A percentile compares a stretch with the other conserved stretches of the same genome.
Conservation (phyloP, 1,140 invertebrate species). For the Prorops nasuta region DNA sequence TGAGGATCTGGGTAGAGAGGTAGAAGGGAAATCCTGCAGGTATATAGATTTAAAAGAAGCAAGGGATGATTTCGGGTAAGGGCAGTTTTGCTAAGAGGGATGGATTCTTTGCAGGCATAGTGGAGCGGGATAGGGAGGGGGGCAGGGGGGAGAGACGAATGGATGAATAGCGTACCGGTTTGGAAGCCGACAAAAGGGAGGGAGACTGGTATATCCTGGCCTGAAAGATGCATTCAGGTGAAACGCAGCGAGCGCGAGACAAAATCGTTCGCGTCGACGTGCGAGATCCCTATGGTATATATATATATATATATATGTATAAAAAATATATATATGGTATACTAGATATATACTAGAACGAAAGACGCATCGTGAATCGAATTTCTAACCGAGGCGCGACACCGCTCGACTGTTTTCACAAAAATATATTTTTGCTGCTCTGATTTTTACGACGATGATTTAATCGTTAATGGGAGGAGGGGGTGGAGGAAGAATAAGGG, state of each 20-base stretch:
- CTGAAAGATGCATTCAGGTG: slow-evolving; percentile 55
- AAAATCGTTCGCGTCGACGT: slow-evolving; percentile 38
- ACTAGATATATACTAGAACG: not conserved
- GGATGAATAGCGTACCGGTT: slow-evolving; percentile 49
- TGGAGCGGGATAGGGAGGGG: slow-evolving; percentile 9
- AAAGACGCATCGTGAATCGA: no score
- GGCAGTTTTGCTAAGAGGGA: slow-evolving; percentile 26
- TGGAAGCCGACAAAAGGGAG: slow-evolving; percentile 49
- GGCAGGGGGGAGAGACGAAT: slow-evolving; percentile 11
- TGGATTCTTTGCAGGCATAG: slow-evolving; percentile 6
- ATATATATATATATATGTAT: no score
- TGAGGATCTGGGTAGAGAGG: no score
- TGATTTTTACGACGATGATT: no score
- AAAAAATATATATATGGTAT: slow-evolving; percentile 2
- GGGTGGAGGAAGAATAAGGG: slow-evolving; percentile 7
- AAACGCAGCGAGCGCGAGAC: slow-evolving; percentile 48
- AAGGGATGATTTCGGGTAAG: slow-evolving; percentile 45
- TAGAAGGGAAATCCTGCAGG: slow-evolving; percentile 14
- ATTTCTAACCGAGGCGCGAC: no score
- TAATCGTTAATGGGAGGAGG: no score
- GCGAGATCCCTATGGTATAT: slow-evolving; percentile 13
- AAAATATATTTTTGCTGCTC: no score
- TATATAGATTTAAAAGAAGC: slow-evolving; percentile 13
- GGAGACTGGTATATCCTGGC: slow-evolving; percentile 45
- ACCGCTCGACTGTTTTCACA: no score